These are phyloP conservation scores for Tetropium fuscum DNA, from an alignment of 2,888 invertebrate genomes.

Conservation along the genomic window DNA sequence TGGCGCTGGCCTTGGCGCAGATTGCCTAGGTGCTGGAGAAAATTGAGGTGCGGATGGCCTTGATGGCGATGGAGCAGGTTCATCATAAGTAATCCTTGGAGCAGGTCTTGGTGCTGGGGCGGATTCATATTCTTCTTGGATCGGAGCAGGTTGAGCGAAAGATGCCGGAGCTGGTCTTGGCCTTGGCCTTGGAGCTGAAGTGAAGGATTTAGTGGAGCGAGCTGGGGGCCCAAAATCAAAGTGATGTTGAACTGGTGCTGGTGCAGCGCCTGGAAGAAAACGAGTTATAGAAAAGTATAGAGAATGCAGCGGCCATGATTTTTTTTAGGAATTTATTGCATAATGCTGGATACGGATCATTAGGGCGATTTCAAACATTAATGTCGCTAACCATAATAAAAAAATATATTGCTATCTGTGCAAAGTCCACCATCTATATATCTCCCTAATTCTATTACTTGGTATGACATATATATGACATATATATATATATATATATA, in stretches of 20 bases:
- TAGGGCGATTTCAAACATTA: too few relatives aligned
- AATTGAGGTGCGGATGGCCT: slow-evolving; percentile 46
- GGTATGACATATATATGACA: too few relatives aligned
- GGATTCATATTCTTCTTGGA: slow-evolving; percentile 53
- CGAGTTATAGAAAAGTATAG: too few relatives aligned
- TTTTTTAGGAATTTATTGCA: too few relatives aligned
- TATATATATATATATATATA: too few relatives aligned
- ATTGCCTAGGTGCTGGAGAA: slow-evolving; percentile 50
- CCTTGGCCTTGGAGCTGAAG: slow-evolving; percentile 55
- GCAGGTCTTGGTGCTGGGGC: slow-evolving; percentile 48
- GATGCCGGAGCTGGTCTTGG: slow-evolving; percentile 49
- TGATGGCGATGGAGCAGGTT: slow-evolving; percentile 46
- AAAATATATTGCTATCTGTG: too few relatives aligned
- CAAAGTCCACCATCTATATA: too few relatives aligned
- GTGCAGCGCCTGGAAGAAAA: slow-evolving; percentile 28
- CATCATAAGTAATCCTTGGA: slow-evolving; percentile 56
- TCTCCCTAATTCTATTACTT: too few relatives aligned
- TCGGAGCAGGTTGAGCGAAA: slow-evolving; percentile 59
- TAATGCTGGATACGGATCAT: too few relatives aligned
- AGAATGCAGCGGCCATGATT: too few relatives aligned
- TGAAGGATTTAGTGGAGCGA: slow-evolving; percentile 55
- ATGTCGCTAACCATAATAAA: too few relatives aligned
- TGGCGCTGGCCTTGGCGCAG: slow-evolving; percentile 54
- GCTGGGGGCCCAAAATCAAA: slow-evolving; percentile 57
- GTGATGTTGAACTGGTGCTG: slow-evolving; percentile 48